Percentiles rank a stretch among this genome's conserved stretches.
phyloP scores from a whole-genome alignment of 2,888 invertebrate species.

The Fragum sueziense region DNA sequence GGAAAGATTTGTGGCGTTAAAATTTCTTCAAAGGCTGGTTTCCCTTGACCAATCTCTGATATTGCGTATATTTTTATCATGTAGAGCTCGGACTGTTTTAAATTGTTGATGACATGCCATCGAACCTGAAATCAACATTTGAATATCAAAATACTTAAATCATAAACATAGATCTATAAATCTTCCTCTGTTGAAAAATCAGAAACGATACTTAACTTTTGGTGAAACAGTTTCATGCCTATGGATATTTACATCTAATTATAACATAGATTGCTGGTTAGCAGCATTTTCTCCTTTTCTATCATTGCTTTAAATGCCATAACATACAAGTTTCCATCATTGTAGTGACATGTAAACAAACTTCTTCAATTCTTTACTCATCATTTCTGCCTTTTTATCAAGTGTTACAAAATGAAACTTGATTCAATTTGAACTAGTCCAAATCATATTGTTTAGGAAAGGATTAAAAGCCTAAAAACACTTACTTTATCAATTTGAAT shows the following conservation, averaged over 20 bases:
- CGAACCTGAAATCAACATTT: constrained; percentile 32
- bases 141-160: no score
- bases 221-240: no score
- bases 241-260: not conserved
- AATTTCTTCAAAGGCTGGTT: constrained; percentile 53
- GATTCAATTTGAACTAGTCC: not conserved
- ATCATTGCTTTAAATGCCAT: not conserved
- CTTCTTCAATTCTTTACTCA: no score
- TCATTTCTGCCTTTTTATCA: not conserved
- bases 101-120: constrained; percentile 18
- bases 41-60: constrained; percentile 48
- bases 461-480: not conserved
- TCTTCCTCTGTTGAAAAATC: no score
- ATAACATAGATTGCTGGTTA: not conserved
- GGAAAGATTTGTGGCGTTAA: constrained; percentile 51
- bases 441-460: not conserved
- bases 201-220: no score
- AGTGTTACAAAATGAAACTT: not conserved
- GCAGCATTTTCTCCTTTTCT: not conserved
- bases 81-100: constrained; percentile 46
- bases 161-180: no score
- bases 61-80: constrained; percentile 49
- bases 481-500: constrained; percentile 53
- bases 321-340: no score
- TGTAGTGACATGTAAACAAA: no score